Base-by-base conservation (phyloP, 2,113 vertebrate species). In the Notarius lentiginosus region DNA sequence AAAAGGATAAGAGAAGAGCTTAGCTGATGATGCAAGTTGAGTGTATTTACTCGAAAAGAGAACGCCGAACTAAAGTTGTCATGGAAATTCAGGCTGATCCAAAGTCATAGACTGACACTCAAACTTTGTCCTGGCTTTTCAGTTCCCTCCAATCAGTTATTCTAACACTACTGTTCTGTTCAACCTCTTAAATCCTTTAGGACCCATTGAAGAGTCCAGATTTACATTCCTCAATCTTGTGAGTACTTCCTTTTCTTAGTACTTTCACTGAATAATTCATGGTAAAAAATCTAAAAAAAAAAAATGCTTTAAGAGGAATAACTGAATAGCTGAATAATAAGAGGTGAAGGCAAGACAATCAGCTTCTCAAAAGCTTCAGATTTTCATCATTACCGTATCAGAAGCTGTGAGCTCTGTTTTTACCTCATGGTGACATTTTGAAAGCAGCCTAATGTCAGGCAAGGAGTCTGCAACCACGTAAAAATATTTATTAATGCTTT, bases 1-100 rank as follows among this genome's bases (percentile, higher is more conserved):
- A 79, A 58, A 77, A 77, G 77, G 76, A 66, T 55, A 11, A 85
- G 53, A 84, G 70, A 75, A 12, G 30, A 61, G 75, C 70, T 80
- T 79, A 76, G 51, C 14, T 81, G 79, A 61, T 61, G 58, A 60
- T 22, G 15, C 58, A 41, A 47, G 30, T 41, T 47, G 18, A 61
- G 56, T 41, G 79, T 47, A 61, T 61, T 86, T 79, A 86, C 34
- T 24, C 1, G 5, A 9, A 79, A 63, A 81, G 22, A 27, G 6
- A 27, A 49, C 20, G 24, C 22, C 11, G 55, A 34, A 10, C 27
- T 72, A 22, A 56, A 41, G 51, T 20, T 10, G 66, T 84, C 49
- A n/a, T 77, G 12, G 24, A 79, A 55, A 79, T 27, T 7, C 51
- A 18, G 22, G 1, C 77, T 60, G 77, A 60, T 80, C 55, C 55